phyloP scores from a whole-genome alignment of 2,888 invertebrate genomes.

The Amaurobius ferox region DNA sequence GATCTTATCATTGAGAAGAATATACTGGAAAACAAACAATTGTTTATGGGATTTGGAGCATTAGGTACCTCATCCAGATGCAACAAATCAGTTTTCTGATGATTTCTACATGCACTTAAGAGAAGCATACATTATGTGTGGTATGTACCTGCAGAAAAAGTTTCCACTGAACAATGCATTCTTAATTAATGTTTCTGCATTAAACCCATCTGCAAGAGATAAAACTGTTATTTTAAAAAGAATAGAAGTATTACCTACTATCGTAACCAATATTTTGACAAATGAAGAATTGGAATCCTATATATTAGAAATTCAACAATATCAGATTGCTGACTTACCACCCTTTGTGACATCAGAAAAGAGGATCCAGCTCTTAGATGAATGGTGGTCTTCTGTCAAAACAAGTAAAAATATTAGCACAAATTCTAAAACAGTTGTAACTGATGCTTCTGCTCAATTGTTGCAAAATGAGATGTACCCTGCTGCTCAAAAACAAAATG shows the following conservation, averaged over 20 bases:
- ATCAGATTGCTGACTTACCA: not conserved
- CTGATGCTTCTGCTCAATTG: too few relatives aligned
- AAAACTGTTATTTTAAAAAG: not conserved
- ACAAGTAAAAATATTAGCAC: too few relatives aligned
- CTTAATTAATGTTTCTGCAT: not conserved
- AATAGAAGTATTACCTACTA: not conserved
- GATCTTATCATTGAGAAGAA: not conserved
- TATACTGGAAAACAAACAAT: not conserved
- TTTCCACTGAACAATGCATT: too few relatives aligned
- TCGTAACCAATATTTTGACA: not conserved
- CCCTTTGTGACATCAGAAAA: too few relatives aligned
- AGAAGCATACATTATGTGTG: not conserved
- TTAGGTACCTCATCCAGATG: not conserved
- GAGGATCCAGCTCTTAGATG: too few relatives aligned
- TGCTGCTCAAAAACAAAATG: too few relatives aligned
- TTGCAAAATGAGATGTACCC: too few relatives aligned
- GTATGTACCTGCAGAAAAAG: not conserved
- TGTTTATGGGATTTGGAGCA: not conserved
- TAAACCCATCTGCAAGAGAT: not conserved
- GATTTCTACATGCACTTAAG: not conserved
- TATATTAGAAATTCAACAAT: not conserved
- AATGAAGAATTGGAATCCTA: too few relatives aligned
- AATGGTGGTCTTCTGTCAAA: not conserved
- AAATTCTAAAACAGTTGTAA: too few relatives aligned
- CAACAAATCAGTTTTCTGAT: not conserved